Evolutionary conservation across 1,140 invertebrate species (phyloP), one percentile per base, ranked within the genome.

Genomic region (Leucophenga varia): DNA sequence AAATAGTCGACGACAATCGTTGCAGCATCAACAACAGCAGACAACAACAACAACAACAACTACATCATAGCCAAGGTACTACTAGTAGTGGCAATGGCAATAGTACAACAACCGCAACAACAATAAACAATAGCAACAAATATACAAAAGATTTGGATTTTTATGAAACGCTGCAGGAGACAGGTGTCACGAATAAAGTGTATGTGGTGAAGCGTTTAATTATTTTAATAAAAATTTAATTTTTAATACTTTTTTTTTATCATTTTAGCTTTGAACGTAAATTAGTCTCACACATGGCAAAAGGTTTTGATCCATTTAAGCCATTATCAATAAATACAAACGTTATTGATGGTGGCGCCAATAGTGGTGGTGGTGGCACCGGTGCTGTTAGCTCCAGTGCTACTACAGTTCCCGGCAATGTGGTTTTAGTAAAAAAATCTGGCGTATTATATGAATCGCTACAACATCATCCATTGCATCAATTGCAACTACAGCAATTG

Each of bases 151-250:
- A 73, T 35, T 46, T 70, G 50, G 70, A 72, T 31, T 73, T 65
- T 30, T 65, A 68, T 42, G 70, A 73, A 43, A 63, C 70, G 13
- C 43, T 73, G 34, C 70, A 70, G 36, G 70, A 73, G 36, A 73
- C 70, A 16, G 70, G 70, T n/a, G 70, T 73, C 2, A 73, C 70
- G 44, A 73, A 73, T 20, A 70, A 73, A 54, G 70, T 73, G 70
- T 73, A 54, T 60, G 63, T 64, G 21, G 6, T 12, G 16, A 36
- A 17, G n/a, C n/a, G n/a, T 22, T 36, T 3, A 13, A 9, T 4
- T 34, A 17, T 1, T n/a, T 37, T 6, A 12, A 18, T 4, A 21
- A 21, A 16, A 14, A 13, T 13, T 17, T 12, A n/a, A 13, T 35
- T 17, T 13, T 32, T 21, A 13, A 40, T 36, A 20, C 13, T 22